These are phyloP conservation scores for Samia ricini DNA, from an alignment of 1,140 invertebrate genomes.

Conservation along the genomic window DNA sequence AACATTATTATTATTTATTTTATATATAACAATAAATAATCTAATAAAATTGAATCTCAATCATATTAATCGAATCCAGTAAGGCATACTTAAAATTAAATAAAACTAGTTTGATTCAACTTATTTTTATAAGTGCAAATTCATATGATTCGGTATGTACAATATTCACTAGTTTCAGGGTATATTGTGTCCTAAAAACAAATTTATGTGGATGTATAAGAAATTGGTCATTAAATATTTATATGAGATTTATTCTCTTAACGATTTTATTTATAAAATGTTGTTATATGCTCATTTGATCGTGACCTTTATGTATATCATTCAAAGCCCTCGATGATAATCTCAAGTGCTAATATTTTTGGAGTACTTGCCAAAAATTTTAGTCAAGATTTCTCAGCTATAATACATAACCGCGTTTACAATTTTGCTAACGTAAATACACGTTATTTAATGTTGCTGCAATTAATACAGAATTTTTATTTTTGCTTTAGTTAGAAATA, in stretches of 20 bases:
- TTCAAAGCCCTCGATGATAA: background rate
- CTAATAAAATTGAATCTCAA: no score
- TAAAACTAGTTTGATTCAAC: no score
- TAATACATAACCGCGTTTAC: background rate
- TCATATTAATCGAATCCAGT: no score
- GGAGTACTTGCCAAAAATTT: background rate
- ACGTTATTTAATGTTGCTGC: background rate
- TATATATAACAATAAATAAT: no score
- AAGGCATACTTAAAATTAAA: no score
- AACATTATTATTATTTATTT: no score
- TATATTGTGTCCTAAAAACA: no score
- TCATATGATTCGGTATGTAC: no score
- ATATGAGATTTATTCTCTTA: background rate
- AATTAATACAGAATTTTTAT: background rate
- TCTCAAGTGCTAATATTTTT: background rate
- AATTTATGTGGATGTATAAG: no score
- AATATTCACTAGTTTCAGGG: no score
- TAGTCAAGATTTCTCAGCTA: background rate
- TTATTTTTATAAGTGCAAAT: no score
- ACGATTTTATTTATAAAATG: background rate
- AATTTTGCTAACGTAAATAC: background rate
- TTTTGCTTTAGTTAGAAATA: background rate
- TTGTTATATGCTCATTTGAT: background rate
- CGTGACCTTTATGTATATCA: background rate
- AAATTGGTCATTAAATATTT: no score